Evolutionary conservation across 2,113 vertebrate species (phyloP).

Genomic region (Amblyornis subalaris): DNA sequence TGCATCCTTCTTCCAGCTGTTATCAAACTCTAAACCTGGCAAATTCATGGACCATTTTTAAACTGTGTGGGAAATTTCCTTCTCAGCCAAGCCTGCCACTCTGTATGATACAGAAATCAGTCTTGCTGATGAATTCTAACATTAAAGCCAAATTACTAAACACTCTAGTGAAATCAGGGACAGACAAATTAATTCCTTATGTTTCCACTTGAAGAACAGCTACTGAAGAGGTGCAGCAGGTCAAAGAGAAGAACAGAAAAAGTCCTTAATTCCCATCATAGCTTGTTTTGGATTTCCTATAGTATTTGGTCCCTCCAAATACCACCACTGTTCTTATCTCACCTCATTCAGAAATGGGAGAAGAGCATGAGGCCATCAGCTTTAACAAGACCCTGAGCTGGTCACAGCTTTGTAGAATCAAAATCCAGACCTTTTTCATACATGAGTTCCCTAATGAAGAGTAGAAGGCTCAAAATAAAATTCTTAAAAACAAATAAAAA

Average conservation of each 20-base stretch:
- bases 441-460: neutral
- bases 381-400: neutral
- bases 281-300: neutral
- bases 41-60: constrained; percentile 16
- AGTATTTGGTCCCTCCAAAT: neutral
- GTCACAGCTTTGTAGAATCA: neutral
- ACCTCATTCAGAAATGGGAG: neutral
- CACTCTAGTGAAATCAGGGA: neutral
- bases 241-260: neutral
- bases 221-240: neutral
- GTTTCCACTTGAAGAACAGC: constrained; percentile 1
- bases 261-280: neutral
- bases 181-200: neutral
- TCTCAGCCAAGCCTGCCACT: constrained; percentile 21
- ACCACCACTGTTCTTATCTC: neutral
- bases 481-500: neutral
- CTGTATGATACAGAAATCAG: constrained; percentile 4
- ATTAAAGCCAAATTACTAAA: constrained; percentile 49
- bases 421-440: neutral
- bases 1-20: neutral
- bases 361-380: neutral
- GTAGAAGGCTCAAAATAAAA: neutral
- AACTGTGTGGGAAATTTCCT: constrained; percentile 16
- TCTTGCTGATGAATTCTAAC: constrained; percentile 45
- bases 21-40: neutral